Base-by-base conservation (phyloP, 2,113 vertebrate species). In the Gobio gobio region DNA sequence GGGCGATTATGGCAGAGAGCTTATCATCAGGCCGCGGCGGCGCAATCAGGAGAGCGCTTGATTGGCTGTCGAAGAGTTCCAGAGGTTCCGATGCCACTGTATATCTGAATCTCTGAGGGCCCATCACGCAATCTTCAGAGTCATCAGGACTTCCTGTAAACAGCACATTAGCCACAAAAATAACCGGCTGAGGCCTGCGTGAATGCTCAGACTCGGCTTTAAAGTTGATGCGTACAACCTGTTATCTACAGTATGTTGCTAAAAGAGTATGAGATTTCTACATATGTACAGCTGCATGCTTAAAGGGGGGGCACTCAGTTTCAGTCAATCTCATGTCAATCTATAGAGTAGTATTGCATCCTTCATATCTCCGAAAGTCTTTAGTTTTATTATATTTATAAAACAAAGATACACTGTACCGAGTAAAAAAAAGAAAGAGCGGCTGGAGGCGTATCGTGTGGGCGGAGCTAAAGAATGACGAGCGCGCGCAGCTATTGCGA, bases 41-140 rank as follows among this genome's bases (percentile, higher is more conserved):
- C 47, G 86, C 89, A 91, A 90, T 89, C 88, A 90, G 78, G 82
- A 86, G 86, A 86, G 63, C 78, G 83, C 86, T 88, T 90, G 90
- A 89, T 89, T 90, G 86, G 85, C 84, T 88, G 86, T 78, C 87
- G 84, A 85, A 82, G 84, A 85, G 83, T 73, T 84, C 54, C 47
- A 82, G 75, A 68, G 64, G 78, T 87, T 87, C 68, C 83, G 82
- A 78, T 68, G 84, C 51, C 86, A 86, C 80, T 68, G 78, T 84
- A 86, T 78, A 79, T 83, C 64, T 87, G 85, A 83, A 87, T 90
- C 88, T 82, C 85, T 59, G 85, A 88, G 87, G 87, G 83, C 86
- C 86, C 77, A 75, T 85, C 54, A 83, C 64, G 78, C 63, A 70
- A 74, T 81, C 90, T 90, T 88, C 78, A 82, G 86, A 84, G 80